phyloP scores from a whole-genome alignment of 2,113 vertebrate species.

The Accipiter cooperii region DNA sequence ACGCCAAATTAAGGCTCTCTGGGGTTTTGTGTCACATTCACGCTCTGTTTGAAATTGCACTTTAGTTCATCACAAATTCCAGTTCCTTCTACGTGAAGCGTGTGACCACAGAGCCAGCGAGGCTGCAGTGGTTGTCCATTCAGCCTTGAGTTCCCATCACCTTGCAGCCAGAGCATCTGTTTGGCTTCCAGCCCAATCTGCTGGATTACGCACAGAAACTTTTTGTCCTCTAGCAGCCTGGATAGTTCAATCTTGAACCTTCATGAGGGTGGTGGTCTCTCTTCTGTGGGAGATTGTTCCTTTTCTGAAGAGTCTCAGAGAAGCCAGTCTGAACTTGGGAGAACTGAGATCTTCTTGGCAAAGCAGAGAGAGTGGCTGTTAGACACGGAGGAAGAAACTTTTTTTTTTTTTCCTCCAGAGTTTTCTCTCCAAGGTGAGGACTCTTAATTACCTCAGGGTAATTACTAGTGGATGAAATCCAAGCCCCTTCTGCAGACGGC shows the following conservation, averaged over 20 bases:
- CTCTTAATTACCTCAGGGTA: background rate
- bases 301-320: background rate
- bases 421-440: background rate
- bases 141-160: background rate
- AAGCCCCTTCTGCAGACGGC: background rate
- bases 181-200: background rate
- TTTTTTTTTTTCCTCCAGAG: background rate
- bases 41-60: background rate
- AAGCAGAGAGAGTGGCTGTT: background rate
- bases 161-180: background rate
- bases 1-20: background rate
- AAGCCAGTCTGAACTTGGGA: background rate
- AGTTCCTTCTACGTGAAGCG: background rate
- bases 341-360: background rate
- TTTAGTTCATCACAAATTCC: background rate
- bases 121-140: background rate
- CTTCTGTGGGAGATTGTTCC: background rate
- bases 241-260: background rate
- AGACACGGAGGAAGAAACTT: background rate
- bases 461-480: conserved; percentile 32
- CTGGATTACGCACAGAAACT: background rate
- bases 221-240: background rate
- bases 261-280: background rate
- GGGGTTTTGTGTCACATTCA: background rate
- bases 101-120: background rate